Evolutionary conservation across 1,140 invertebrate species (phyloP), one percentile per base, ranked within the genome.

Genomic region (Leptoteleia sp.): DNA sequence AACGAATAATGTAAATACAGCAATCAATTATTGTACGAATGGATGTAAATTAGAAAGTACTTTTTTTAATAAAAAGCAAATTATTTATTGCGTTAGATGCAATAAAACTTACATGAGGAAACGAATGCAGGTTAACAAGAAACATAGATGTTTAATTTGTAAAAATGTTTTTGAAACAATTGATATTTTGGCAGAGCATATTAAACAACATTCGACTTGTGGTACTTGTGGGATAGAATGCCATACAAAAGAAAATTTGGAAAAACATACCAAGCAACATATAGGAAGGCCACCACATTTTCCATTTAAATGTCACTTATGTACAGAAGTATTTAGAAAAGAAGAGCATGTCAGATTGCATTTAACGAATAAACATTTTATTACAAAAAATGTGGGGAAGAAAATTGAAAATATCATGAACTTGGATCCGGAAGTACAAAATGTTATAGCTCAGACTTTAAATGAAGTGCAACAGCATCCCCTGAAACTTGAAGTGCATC

Each of bases 241-340:
- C 25, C 76, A 54, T 7, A 68, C 80, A 0, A 80, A 83, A 71
- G 13, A 78, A 1, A 50, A 65, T 15, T 81, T 81, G n/a, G 82
- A 87, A 5, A 79, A 67, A 2, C 86, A 88, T 47, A 38, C 47
- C 35, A 84, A 54, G 42, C 55, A 78, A 13, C 87, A 88, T 11
- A 40, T 83, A 8, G 84, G 78, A 15, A 77, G 62, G 4, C 82
- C 86, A 45, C 75, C 85, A 0, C 45, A 71, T 15, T 71, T 79
- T 47, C 83, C 83, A 0, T 84, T 83, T 7, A 87, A 87, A 29
- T 88, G 86, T 64, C 85, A 87, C 15, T 38, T 81, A 31, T 87
- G 86, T 67, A 35, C 43, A 4, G 80, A 83, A 35, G 80, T 68
- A n/a, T 87, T 86, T 29, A 72, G 84, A 11, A 40, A 78, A 1